These are phyloP conservation scores for Drosophila pseudoananassae DNA, from an alignment of 1,140 invertebrate species.

Conservation along the genomic window DNA sequence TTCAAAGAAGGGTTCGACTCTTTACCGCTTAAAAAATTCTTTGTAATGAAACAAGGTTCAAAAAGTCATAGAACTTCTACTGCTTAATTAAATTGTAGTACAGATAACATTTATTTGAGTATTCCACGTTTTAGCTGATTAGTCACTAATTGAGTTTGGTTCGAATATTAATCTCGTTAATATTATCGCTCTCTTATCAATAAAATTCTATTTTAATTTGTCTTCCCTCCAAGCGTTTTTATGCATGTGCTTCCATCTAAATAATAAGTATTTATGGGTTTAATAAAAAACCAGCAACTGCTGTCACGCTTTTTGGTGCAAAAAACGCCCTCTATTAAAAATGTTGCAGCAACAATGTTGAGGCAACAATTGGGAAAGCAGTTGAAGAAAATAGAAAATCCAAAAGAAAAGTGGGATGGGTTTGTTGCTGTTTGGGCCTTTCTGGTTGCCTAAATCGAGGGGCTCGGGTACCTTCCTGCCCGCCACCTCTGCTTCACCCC, in stretches of 20 bases:
- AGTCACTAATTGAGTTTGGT: slow-evolving; percentile 24
- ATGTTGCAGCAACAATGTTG: slow-evolving; percentile 46
- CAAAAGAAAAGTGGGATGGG: slow-evolving; percentile 20
- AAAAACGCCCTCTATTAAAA: slow-evolving; percentile 13
- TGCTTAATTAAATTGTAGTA: not conserved
- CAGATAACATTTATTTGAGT: not conserved
- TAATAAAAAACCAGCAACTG: slow-evolving; percentile 9
- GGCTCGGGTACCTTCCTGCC: slow-evolving; percentile 12
- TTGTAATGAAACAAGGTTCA: no score
- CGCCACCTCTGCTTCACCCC: slow-evolving; percentile 8
- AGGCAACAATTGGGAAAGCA: slow-evolving; percentile 20
- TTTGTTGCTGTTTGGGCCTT: slow-evolving; percentile 43
- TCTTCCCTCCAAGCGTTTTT: slow-evolving; percentile 8
- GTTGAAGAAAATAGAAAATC: slow-evolving; percentile 19
- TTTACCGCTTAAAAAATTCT: no score
- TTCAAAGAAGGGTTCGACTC: no score
- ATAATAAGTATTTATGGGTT: slow-evolving; percentile 40
- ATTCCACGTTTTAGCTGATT: slow-evolving; percentile 13
- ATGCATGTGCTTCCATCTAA: slow-evolving; percentile 14
- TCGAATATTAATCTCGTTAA: slow-evolving; percentile 18
- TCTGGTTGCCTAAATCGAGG: slow-evolving; percentile 35
- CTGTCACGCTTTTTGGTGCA: slow-evolving; percentile 8
- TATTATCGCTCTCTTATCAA: slow-evolving; percentile 26
- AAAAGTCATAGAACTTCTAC: not conserved
- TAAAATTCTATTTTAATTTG: slow-evolving; percentile 5